Base-by-base conservation (phyloP, 1,140 invertebrate genomes). In the Dufourea novaeangliae region DNA sequence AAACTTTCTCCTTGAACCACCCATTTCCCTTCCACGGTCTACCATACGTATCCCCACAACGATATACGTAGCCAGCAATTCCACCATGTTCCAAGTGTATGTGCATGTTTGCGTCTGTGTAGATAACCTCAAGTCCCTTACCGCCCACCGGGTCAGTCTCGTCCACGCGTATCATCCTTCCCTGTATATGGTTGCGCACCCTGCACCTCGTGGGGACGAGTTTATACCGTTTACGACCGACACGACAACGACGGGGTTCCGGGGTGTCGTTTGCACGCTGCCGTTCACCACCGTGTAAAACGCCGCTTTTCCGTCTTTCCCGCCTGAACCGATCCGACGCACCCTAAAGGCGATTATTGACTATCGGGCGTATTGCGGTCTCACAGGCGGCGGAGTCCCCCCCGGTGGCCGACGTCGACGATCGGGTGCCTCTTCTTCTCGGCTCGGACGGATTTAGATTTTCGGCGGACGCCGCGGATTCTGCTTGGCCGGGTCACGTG, bases 71-170 rank as follows among this genome's bases (percentile, higher is more conserved):
- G n/a, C n/a, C n/a, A n/a, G n/a, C n/a, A n/a, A n/a, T n/a, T n/a
- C n/a, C n/a, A n/a, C n/a, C n/a, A n/a, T n/a, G n/a, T n/a, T n/a
- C n/a, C n/a, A n/a, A n/a, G n/a, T n/a, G n/a, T n/a, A n/a, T n/a
- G n/a, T n/a, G n/a, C n/a, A n/a, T n/a, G n/a, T n/a, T n/a, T n/a
- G n/a, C n/a, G n/a, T n/a, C n/a, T 14, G 10, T 27, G 8, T 10
- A 62, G 69, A 46, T 34, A 46, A 20, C 3, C 20, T 32, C n/a
- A n/a, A n/a, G 25, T 77, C 39, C 67, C 95, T 96, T 94, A 97
- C 96, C 96, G 93, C 96, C 96, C 83, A 97, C 94, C 80, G 96
- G 96, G 91, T 97, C 96, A 83, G 94, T 95, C 90, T 97, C 96
- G 92, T 97, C 96, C 63, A 97, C 96, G 89, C 95, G 95, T 91